Conservation (phyloP, 1,140 invertebrate genomes). For the Micrasema minimum region DNA sequence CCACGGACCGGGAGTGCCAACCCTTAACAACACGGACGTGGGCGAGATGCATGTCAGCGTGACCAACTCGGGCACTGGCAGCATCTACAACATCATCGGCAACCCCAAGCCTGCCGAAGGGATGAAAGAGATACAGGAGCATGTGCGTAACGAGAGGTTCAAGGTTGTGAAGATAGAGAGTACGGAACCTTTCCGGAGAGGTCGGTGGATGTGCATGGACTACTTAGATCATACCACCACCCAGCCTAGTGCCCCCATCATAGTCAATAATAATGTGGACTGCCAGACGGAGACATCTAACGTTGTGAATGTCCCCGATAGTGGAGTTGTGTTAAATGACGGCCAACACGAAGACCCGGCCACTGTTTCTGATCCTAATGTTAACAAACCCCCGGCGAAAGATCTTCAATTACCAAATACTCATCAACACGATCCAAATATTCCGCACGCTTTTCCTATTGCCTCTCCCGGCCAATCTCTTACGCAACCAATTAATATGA, state of each 20-base stretch:
- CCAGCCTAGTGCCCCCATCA: constrained; percentile 65
- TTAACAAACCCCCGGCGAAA: constrained; percentile 61
- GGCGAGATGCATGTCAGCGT: constrained; percentile 73
- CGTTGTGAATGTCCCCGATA: constrained; percentile 61
- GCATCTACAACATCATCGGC: constrained; percentile 73
- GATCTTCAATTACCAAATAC: constrained; percentile 59
- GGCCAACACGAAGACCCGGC: constrained; percentile 63
- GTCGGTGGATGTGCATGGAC: constrained; percentile 95
- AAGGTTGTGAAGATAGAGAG: constrained; percentile 97
- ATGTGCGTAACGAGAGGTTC: constrained; percentile 85
- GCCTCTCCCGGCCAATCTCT: constrained; percentile 65
- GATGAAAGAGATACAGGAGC: constrained; percentile 77
- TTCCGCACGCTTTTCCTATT: constrained; percentile 65
- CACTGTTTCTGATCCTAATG: constrained; percentile 58
- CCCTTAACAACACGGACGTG: constrained; percentile 65
- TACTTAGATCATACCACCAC: constrained; percentile 87
- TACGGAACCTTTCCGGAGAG: constrained; percentile 92
- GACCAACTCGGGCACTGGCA: constrained; percentile 70
- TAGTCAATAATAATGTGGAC: constrained; percentile 65
- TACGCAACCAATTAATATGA: constrained; percentile 64
- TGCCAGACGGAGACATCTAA: constrained; percentile 57
- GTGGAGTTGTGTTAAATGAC: constrained; percentile 65
- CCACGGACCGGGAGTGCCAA: constrained; percentile 63
- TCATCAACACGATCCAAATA: constrained; percentile 62
- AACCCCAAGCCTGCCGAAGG: constrained; percentile 72